Evolutionary conservation across 1,140 invertebrate genomes (phyloP), one percentile per base, ranked within the genome.

Genomic region (Temnothorax curvispinosus): DNA sequence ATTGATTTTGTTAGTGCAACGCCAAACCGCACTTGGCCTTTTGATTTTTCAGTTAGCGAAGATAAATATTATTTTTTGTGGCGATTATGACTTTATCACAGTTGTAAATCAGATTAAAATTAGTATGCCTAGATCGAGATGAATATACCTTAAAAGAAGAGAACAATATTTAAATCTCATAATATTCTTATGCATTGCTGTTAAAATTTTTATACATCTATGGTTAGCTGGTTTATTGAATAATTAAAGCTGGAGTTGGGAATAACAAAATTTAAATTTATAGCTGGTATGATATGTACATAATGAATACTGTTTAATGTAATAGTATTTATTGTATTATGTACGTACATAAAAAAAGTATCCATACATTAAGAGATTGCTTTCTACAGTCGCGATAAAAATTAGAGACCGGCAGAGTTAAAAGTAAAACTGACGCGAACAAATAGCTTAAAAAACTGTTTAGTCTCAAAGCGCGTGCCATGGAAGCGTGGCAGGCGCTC

Each of bases 1-100:
- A 84, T 84, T 84, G 80, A 84, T 75, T 84, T 84, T n/a, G 80
- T 62, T 75, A 75, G 67, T 41, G 41, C 54, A 47, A 41, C 69
- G 69, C 32, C 80, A 47, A 47, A 62, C 15, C 54, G 54, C 35
- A 54, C 67, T 47, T 56, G 69, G 47, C 32, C 69, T 35, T 21
- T 54, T 18, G 58, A 78, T 41, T 21, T 72, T 60, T 47, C 60
- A 60, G n/a, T 21, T 38, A 13, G 41, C 2, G 44, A 9, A 8
- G 18, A 11, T 4, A 47, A n/a, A 13, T 7, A 35, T 72, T 4
- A 1, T 72, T 38, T 38, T n/a, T 21, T 35, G 18, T 0, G 50
- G 5, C 0, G 32, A 38, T 38, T 74, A 74, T 74, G 2, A 11
- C 18, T 54, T 38, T 56, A 21, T 21, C 2, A 27, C 27, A 27